Conservation (phyloP, 2,888 invertebrate species). For the Heliconius charithonia region DNA sequence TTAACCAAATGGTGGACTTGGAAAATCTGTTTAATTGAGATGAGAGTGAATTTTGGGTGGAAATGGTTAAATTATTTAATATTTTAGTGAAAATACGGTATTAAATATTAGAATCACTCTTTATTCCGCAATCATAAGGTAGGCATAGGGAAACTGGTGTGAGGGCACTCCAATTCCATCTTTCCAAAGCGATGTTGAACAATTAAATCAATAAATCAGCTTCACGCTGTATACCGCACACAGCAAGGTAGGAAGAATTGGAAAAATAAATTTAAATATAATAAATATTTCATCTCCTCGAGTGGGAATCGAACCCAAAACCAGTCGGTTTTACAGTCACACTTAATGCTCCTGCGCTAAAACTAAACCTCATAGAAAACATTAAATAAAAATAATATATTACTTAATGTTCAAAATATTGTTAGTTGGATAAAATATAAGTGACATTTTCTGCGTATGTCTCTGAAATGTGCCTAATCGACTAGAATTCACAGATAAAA, state of each 20-base stretch:
- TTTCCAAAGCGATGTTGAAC: no score
- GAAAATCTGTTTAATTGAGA: slow-evolving; percentile 13
- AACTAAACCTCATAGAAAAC: no score
- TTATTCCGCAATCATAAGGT: neutral
- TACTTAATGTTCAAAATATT: neutral
- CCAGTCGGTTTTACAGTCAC: no score
- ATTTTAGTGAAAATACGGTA: neutral
- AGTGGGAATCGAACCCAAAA: no score
- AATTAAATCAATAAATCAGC: no score
- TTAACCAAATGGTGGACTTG: slow-evolving; percentile 4
- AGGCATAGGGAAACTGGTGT: neutral
- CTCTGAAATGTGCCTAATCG: slow-evolving; percentile 1
- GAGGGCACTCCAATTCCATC: neutral
- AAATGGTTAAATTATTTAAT: neutral
- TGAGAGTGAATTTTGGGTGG: slow-evolving; percentile 6
- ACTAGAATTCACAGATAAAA: slow-evolving; percentile 11
- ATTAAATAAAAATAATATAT: neutral
- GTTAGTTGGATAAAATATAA: neutral
- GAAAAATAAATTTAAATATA: no score
- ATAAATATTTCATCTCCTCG: no score
- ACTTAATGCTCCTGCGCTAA: no score
- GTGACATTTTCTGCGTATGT: neutral
- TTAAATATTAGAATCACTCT: neutral
- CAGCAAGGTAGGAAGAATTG: no score
- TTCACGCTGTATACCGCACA: no score